phyloP scores from a whole-genome alignment of 2,888 invertebrate genomes.

The Autographa gamma region DNA sequence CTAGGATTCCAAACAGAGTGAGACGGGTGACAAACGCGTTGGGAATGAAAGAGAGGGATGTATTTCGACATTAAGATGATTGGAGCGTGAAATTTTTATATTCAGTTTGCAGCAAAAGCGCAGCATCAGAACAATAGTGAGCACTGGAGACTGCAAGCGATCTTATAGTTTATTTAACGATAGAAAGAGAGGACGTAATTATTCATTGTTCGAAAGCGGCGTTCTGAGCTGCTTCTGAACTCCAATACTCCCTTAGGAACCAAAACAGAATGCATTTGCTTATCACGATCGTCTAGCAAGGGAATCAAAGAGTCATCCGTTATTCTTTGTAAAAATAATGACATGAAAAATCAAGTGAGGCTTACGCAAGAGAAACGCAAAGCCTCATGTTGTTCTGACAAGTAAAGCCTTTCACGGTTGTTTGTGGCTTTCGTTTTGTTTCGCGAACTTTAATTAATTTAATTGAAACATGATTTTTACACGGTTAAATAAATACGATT shows the following conservation, averaged over 20 bases:
- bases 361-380: neutral
- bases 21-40: constrained; percentile 58
- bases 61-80: constrained; percentile 82
- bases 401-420: neutral
- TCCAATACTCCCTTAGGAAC: constrained; percentile 54
- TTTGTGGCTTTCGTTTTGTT: neutral
- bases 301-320: neutral
- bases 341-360: neutral
- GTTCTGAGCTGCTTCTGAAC: constrained; percentile 49
- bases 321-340: neutral
- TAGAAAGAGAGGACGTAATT: constrained; percentile 50
- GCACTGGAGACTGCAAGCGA: constrained; percentile 58
- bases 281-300: constrained; percentile 11
- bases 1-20: constrained; percentile 82
- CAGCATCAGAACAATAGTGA: constrained; percentile 78
- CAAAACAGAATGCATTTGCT: constrained; percentile 35
- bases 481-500: neutral
- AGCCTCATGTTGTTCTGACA: neutral
- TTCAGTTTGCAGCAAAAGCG: constrained; percentile 83
- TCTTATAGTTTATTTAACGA: constrained; percentile 58
- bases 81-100: constrained; percentile 86
- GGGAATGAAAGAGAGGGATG: constrained; percentile 66
- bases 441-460: neutral
- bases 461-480: neutral
- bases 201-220: constrained; percentile 61